phyloP scores from a whole-genome alignment of 2,113 vertebrate species.

The Girardinichthys multiradiatus region DNA sequence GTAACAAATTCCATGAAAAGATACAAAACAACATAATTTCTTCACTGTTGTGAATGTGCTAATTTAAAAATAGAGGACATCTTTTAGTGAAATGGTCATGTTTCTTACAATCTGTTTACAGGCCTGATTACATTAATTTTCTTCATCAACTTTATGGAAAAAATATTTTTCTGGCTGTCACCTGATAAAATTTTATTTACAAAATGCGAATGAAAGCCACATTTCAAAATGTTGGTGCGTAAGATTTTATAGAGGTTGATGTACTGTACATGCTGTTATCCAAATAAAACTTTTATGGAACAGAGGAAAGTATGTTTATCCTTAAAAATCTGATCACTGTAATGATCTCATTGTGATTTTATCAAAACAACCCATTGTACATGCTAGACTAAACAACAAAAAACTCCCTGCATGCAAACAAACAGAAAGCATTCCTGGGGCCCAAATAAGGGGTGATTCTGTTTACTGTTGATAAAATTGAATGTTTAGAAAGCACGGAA shows the following conservation, averaged over 20 bases:
- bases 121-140: too few species aligned
- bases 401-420: conserved; percentile 35
- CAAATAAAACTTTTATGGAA: not conserved
- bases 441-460: conserved; percentile 63
- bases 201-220: not conserved
- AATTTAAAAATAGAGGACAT: not conserved
- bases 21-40: not conserved
- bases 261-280: not conserved
- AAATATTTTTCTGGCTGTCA: not conserved
- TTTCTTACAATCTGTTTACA: not conserved
- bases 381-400: conserved; percentile 60
- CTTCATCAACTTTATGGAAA: too few species aligned
- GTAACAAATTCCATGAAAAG: too few species aligned
- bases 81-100: not conserved
- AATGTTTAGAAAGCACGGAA: conserved; percentile 62
- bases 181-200: not conserved
- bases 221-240: not conserved
- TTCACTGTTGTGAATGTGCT: not conserved
- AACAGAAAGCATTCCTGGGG: conserved; percentile 37
- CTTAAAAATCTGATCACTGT: conserved; percentile 38
- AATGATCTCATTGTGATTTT: conserved; percentile 36
- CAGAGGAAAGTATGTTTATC: not conserved
- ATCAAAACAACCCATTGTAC: conserved; percentile 44
- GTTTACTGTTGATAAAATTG: conserved; percentile 63
- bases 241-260: not conserved